Evolutionary conservation across 2,888 invertebrate genomes (phyloP).

Genomic region (Papilio demoleus): DNA sequence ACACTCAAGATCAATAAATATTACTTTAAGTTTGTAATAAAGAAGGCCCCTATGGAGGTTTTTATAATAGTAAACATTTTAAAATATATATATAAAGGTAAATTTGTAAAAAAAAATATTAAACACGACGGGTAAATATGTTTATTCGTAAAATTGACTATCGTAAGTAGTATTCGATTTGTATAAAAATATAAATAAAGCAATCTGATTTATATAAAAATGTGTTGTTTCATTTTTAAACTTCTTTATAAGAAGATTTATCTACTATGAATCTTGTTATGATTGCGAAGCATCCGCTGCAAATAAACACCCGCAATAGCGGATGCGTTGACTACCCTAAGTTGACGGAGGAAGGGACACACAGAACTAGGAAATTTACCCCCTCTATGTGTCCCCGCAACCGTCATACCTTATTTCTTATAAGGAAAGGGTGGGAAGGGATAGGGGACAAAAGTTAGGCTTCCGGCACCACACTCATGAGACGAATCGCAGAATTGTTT

Average conservation of each 20-base stretch:
- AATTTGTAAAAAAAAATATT: constrained; percentile 76
- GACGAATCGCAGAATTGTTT: too few relatives aligned
- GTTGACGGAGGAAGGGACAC: too few relatives aligned
- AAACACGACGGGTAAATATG: constrained; percentile 79
- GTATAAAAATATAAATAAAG: constrained; percentile 84
- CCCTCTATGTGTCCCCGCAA: too few relatives aligned
- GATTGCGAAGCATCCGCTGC: too few relatives aligned
- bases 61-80: constrained; percentile 77
- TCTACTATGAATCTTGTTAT: too few relatives aligned
- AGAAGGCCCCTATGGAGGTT: constrained; percentile 81
- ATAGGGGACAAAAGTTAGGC: too few relatives aligned
- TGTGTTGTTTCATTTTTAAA: constrained; percentile 59
- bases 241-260: neutral
- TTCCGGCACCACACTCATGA: too few relatives aligned
- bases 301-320: too few relatives aligned
- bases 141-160: constrained; percentile 83
- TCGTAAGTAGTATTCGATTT: constrained; percentile 83
- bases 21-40: constrained; percentile 81
- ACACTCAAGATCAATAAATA: constrained; percentile 71
- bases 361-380: too few relatives aligned
- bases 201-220: constrained; percentile 83
- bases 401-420: too few relatives aligned
- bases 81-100: constrained; percentile 78
- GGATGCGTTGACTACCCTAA: too few relatives aligned
- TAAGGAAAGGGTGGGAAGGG: too few relatives aligned